These are phyloP conservation scores for Hirudo medicinalis DNA, from an alignment of 1,140 invertebrate species.

Conservation along the genomic window DNA sequence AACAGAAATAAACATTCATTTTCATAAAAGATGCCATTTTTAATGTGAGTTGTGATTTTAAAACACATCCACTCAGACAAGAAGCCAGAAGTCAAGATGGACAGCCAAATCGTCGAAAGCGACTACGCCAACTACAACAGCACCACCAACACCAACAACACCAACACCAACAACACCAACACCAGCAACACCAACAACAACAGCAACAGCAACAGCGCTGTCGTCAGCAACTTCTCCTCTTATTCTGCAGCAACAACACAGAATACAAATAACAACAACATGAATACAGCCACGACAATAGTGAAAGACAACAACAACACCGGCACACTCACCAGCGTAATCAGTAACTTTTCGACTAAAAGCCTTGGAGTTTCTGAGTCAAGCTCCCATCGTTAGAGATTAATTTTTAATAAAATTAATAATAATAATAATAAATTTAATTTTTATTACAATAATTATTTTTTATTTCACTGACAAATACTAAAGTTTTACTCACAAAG, in stretches of 20 bases:
- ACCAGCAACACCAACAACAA: not conserved
- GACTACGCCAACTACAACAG: slow-evolving; percentile 1
- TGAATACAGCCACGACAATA: not conserved
- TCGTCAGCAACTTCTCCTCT: not conserved
- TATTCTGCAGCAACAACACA: too few relatives aligned
- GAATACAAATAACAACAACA: not conserved
- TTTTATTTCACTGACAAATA: too few relatives aligned
- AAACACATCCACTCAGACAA: not conserved
- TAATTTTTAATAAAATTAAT: too few relatives aligned
- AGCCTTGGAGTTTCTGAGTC: not conserved
- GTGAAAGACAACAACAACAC: not conserved
- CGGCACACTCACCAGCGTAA: not conserved
- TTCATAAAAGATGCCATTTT: too few relatives aligned
- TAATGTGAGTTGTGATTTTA: too few relatives aligned
- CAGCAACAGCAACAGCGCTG: not conserved
- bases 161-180: slow-evolving; percentile 1
- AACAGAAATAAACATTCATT: too few relatives aligned
- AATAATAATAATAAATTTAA: too few relatives aligned
- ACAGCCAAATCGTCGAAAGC: not conserved
- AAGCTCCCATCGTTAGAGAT: too few relatives aligned
- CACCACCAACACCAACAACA: not conserved
- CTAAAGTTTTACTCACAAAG: too few relatives aligned
- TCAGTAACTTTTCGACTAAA: not conserved
- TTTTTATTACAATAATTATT: too few relatives aligned
- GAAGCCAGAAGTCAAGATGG: not conserved